A percentile compares a stretch with the other conserved stretches of the same genome.
These are phyloP conservation scores for Acrobasis repandana DNA, from an alignment of 2,888 invertebrate genomes.

Conservation along the genomic window DNA sequence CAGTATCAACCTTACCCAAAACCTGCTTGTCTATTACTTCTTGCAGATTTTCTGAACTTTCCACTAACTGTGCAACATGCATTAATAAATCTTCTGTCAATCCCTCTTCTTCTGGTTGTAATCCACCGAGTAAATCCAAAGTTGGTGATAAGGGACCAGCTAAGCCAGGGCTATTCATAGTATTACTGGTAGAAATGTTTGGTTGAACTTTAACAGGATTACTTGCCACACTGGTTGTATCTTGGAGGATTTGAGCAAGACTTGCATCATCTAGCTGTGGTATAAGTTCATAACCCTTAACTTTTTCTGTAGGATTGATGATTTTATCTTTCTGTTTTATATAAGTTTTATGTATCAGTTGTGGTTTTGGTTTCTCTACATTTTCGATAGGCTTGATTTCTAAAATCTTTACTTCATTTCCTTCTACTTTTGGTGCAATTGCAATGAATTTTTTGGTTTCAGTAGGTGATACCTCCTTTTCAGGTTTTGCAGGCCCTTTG, in stretches of 20 bases:
- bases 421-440: conserved; percentile 29
- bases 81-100: conserved; percentile 87
- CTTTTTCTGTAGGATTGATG: conserved; percentile 49
- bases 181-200: conserved; percentile 52
- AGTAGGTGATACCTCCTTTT: conserved; percentile 61
- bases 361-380: conserved; percentile 45
- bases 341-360: conserved; percentile 49
- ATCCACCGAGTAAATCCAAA: conserved; percentile 81
- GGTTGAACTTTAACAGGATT: conserved; percentile 58
- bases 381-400: conserved; percentile 37
- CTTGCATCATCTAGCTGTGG: conserved; percentile 77
- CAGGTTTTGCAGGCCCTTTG: conserved; percentile 73
- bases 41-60: conserved; percentile 86
- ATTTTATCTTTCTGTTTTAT: conserved; percentile 52
- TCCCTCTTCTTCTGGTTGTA: conserved; percentile 85
- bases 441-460: conserved; percentile 44
- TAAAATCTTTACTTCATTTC: conserved; percentile 37
- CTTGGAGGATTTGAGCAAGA: conserved; percentile 76
- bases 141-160: conserved; percentile 83
- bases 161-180: conserved; percentile 76
- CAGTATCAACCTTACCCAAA: conserved; percentile 72
- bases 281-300: conserved; percentile 67
- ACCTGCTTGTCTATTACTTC: conserved; percentile 88
- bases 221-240: conserved; percentile 54
- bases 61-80: conserved; percentile 88